Conservation (phyloP, 2,888 invertebrate genomes). For the Strigamia transsilvanica region DNA sequence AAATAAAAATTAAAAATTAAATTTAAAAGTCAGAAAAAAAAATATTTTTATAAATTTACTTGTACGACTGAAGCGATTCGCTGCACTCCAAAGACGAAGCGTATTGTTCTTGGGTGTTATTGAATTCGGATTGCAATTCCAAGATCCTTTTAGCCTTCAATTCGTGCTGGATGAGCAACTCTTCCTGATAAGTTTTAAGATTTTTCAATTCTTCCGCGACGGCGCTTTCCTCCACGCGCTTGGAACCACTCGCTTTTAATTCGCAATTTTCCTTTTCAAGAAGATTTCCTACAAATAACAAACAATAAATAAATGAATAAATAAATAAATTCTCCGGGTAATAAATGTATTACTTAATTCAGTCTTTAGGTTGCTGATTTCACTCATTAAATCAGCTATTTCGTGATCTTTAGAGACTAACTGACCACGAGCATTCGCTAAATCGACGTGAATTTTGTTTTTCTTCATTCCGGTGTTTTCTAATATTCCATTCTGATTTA, state of each 20-base stretch:
- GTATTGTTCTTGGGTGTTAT: neutral
- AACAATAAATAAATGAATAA: neutral
- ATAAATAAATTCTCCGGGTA: neutral
- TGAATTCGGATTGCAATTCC: neutral
- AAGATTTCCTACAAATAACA: neutral
- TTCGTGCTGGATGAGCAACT: neutral
- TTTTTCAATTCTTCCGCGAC: neutral
- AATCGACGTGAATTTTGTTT: slow-evolving; percentile 20
- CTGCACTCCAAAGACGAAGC: neutral
- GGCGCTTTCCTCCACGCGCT: neutral
- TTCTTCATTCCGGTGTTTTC: slow-evolving; percentile 35
- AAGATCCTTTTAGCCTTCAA: neutral
- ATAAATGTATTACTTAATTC: neutral
- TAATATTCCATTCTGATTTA: neutral
- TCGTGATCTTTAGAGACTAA: slow-evolving; percentile 20
- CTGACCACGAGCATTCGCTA: neutral
- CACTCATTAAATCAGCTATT: neutral
- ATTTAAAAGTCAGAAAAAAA: neutral
- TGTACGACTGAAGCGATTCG: neutral
- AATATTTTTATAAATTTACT: neutral
- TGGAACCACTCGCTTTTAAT: neutral
- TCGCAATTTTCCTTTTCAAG: neutral
- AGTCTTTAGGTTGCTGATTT: neutral
- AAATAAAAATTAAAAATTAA: neutral
- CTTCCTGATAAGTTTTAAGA: neutral